A percentile compares a stretch with the other conserved stretches of the same genome.
Conservation (phyloP, 2,797 vertebrate genomes). For the Poecilia gillii region DNA sequence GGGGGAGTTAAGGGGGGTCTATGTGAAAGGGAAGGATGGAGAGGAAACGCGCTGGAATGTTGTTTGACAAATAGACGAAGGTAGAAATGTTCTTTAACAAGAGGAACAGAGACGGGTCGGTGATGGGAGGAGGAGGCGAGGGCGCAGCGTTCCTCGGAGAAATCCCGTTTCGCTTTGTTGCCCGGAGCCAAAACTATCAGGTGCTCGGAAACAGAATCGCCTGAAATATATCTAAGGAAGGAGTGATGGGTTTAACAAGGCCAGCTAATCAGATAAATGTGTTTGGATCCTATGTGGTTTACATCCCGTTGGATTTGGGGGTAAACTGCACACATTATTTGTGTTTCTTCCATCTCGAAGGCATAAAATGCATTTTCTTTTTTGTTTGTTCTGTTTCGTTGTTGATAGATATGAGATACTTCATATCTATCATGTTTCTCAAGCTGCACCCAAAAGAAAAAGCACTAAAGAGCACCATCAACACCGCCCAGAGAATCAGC, state of each 20-base stretch:
- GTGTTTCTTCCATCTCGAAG: not conserved
- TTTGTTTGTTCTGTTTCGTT: not conserved
- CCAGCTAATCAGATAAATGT: not conserved
- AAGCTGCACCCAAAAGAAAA: not conserved
- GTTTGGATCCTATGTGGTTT: not conserved
- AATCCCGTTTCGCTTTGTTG: not conserved
- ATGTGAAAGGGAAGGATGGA: not conserved
- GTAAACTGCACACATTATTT: not conserved
- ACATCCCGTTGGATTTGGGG: not conserved
- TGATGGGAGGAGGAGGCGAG: not conserved
- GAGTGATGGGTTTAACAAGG: not conserved
- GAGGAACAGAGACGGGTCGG: not conserved
- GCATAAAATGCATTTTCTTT: not conserved
- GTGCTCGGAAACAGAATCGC: not conserved
- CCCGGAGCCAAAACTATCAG: not conserved
- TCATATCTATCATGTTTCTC: not conserved
- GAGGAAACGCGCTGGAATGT: not conserved
- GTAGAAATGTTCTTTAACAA: conserved; percentile 2
- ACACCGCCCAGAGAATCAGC: not conserved
- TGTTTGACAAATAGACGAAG: conserved; percentile 5
- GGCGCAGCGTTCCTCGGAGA: not conserved
- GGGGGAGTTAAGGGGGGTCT: accelerated
- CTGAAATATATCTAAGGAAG: not conserved
- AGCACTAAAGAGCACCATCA: not conserved
- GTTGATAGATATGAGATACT: not conserved